phyloP scores from a whole-genome alignment of 2,797 vertebrate genomes.

The Nasua narica region DNA sequence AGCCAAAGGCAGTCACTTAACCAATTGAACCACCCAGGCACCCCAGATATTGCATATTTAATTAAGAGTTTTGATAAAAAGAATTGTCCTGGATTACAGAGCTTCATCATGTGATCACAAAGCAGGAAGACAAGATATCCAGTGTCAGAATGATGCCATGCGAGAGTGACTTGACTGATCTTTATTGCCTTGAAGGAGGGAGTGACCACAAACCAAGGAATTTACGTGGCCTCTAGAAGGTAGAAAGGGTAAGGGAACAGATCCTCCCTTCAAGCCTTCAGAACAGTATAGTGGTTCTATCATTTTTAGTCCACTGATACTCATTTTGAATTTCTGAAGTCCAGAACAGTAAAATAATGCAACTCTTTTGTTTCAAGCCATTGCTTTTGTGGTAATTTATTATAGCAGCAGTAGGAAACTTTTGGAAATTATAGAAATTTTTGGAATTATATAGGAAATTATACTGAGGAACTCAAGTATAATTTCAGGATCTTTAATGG shows the following conservation, averaged over 20 bases:
- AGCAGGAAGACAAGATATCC: neutral
- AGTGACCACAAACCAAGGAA: neutral
- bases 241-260: neutral
- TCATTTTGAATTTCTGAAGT: neutral
- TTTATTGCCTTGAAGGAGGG: neutral
- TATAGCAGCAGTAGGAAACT: neutral
- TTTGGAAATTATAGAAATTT: neutral
- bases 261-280: neutral
- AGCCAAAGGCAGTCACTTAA: too few species aligned
- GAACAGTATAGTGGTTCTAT: neutral
- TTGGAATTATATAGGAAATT: neutral
- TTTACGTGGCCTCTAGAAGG: neutral
- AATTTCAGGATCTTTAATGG: neutral
- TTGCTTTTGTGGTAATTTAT: neutral
- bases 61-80: neutral
- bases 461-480: neutral
- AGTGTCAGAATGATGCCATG: neutral
- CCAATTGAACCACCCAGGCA: too few species aligned
- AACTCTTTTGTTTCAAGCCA: neutral
- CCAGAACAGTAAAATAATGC: neutral
- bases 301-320: neutral
- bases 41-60: neutral
- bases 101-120: neutral
- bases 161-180: neutral
- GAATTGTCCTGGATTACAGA: neutral